Base-by-base conservation (phyloP, 2,888 invertebrate genomes). In the Pachycephus smyrnensis region DNA sequence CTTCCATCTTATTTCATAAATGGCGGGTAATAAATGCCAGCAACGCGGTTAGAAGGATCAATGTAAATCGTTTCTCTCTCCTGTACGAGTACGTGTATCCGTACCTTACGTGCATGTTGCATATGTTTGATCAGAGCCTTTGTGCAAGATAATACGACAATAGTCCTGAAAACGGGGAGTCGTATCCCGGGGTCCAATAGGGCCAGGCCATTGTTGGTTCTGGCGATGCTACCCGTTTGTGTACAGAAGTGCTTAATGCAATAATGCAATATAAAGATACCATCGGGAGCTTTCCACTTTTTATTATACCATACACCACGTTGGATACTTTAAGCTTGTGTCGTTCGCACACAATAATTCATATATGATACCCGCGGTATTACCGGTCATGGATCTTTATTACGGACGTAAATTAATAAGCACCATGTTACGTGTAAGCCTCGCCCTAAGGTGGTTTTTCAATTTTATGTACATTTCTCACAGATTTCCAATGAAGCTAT, bases 201-300 rank as follows among this genome's bases (percentile, higher is more conserved):
- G 82, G 75, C 73, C 76, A 23, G 23, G 55, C 84, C 74, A 86
- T 89, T 88, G 89, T 89, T 86, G 78, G 81, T 79, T 76, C 84
- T 79, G 80, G 69, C 83, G 84, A 84, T 87, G 83, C 81, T 85
- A 83, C 85, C 82, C 82, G 40, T 80, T 36, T 90, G 90, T 91
- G 89, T 91, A 84, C 90, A 83, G 84, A 90, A 91, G 89, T 91
- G 87, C 90, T 91, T 91, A 91, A 85, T 81, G 88, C 87, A 90
- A 91, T 91, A 90, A 90, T 87, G 87, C 88, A 87, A 88, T 88
- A 89, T 88, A 90, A 90, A 90, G 89, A 90, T 90, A 89, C 89
- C 88, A 86, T 86, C 86, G 87, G 88, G 86, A 83, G 81, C 83
- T 84, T 83, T 78, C 78, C 79, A 80, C 55, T 55, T 55, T 55